Evolutionary conservation across 2,888 invertebrate species (phyloP).

Genomic region (Tineola bisselliella): DNA sequence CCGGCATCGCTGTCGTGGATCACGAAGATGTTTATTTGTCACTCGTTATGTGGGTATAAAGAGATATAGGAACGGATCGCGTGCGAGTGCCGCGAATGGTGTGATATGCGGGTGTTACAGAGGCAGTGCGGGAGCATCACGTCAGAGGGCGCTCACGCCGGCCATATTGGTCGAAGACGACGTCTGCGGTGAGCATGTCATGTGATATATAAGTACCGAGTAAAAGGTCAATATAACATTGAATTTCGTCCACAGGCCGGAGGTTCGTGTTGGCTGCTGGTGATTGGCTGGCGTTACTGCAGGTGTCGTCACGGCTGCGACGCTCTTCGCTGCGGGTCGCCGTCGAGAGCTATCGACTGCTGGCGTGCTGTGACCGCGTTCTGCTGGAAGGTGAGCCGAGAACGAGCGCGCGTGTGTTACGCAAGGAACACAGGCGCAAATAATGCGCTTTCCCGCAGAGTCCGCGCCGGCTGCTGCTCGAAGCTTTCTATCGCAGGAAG

Average conservation of each 20-base stretch:
- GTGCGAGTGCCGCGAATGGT: constrained; percentile 28
- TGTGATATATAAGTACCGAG: too few relatives aligned
- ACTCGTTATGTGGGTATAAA: constrained; percentile 69
- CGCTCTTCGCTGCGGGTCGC: neutral
- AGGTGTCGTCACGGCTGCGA: neutral
- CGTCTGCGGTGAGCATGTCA: constrained; percentile 37
- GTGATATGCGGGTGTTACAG: constrained; percentile 28
- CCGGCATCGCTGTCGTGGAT: constrained; percentile 74
- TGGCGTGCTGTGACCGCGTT: neutral
- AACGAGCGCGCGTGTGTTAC: neutral
- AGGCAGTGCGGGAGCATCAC: constrained; percentile 31
- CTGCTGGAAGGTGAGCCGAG: neutral
- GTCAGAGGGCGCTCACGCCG: constrained; percentile 36
- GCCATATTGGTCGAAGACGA: constrained; percentile 38
- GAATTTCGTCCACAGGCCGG: constrained; percentile 28
- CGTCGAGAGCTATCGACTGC: neutral
- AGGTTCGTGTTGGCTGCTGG: constrained; percentile 50
- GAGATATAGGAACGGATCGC: neutral
- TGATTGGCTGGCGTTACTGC: constrained; percentile 25
- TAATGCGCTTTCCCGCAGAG: neutral
- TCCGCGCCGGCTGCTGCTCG: neutral
- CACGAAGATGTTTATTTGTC: constrained; percentile 73
- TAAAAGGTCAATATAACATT: too few relatives aligned
- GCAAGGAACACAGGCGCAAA: neutral
- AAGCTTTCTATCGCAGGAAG: neutral